A percentile compares a stretch with the other conserved stretches of the same genome.
Evolutionary conservation across 2,888 invertebrate species (phyloP).

Genomic region (Orchesellides sinensis): DNA sequence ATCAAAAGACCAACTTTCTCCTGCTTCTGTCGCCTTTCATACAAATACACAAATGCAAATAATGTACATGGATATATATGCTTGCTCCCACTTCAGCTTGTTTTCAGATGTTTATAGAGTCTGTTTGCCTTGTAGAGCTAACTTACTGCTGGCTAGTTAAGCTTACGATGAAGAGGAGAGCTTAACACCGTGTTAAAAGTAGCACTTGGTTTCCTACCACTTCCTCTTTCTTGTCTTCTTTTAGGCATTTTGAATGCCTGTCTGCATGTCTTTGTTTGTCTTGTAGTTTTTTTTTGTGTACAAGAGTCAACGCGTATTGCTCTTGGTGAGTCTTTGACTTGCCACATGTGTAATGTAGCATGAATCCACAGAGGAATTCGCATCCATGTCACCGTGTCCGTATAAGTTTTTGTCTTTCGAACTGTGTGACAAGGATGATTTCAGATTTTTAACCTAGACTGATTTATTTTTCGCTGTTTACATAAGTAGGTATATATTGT

Average conservation of each 20-base stretch:
- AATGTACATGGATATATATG: background rate
- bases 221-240: conserved; percentile 13
- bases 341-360: conserved; percentile 61
- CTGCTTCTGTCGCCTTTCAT: background rate
- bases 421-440: background rate
- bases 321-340: conserved; percentile 42
- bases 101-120: background rate
- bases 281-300: background rate
- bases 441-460: background rate
- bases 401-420: conserved; percentile 17
- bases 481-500: too few species aligned
- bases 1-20: background rate
- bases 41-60: conserved; percentile 3
- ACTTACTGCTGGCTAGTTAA: conserved; percentile 6
- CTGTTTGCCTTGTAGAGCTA: conserved; percentile 14
- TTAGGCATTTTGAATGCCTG: conserved; percentile 10
- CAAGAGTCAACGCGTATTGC: conserved; percentile 2
- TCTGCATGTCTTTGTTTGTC: conserved; percentile 27
- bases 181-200: conserved; percentile 33
- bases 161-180: conserved; percentile 37
- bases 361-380: conserved; percentile 51
- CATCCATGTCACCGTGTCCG: conserved; percentile 31
- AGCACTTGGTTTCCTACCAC: conserved; percentile 15
- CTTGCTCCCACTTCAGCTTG: background rate
- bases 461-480: background rate